Evolutionary conservation across 1,140 invertebrate species (phyloP).

Genomic region (Hylyphantes graminicola): DNA sequence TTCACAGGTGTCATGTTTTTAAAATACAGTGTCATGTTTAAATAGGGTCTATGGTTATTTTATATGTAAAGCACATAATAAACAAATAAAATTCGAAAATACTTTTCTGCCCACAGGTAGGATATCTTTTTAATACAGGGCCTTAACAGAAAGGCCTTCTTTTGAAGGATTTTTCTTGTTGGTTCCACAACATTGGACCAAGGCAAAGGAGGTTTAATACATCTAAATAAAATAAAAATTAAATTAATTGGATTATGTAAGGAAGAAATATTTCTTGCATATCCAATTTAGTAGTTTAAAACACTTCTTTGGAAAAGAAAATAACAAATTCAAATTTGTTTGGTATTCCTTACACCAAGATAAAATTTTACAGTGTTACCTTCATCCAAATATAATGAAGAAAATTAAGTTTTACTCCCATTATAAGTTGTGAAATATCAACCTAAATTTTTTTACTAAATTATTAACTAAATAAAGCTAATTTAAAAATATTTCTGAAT

Average conservation of each 20-base stretch:
- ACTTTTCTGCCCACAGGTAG: constrained; percentile 45
- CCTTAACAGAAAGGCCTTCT: constrained; percentile 14
- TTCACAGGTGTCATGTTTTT: too few species aligned
- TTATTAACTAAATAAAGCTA: not conserved
- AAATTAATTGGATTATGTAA: not conserved
- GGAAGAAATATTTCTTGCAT: not conserved
- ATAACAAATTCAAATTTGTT: not conserved
- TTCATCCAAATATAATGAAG: not conserved
- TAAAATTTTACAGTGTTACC: not conserved
- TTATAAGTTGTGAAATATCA: not conserved
- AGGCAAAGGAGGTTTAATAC: constrained; percentile 19
- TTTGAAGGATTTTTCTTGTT: constrained; percentile 1
- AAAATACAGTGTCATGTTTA: not conserved
- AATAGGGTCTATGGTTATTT: not conserved
- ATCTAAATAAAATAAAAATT: not conserved
- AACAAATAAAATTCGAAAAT: not conserved
- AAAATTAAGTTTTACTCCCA: not conserved
- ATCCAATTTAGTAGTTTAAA: not conserved
- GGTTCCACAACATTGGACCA: constrained; percentile 16
- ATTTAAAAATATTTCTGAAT: not conserved
- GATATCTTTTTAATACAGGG: constrained; percentile 37
- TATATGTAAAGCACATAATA: not conserved
- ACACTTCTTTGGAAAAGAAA: not conserved
- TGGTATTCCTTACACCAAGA: too few species aligned
- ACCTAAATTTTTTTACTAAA: not conserved